Evolutionary conservation across 2,888 invertebrate species (phyloP).

Genomic region (Microctonus brassicae): DNA sequence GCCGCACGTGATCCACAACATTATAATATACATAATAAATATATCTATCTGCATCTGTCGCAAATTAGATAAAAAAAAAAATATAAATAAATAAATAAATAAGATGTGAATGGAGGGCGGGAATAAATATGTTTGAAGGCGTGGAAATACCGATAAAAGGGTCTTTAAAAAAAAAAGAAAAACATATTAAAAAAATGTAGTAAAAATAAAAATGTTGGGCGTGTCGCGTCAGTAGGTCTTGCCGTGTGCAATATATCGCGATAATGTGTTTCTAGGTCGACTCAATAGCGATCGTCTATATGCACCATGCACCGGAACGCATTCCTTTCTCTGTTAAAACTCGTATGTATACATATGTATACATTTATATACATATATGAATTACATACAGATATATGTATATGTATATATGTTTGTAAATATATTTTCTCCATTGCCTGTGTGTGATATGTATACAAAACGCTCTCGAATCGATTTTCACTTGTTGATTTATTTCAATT

Average conservation of each 20-base stretch:
- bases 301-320: slow-evolving; percentile 43
- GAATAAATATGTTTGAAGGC: not conserved
- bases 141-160: slow-evolving; percentile 25
- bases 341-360: not conserved
- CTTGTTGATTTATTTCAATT: not conserved
- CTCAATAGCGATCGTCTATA: slow-evolving; percentile 37
- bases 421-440: not conserved
- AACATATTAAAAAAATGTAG: not conserved
- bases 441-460: not conserved
- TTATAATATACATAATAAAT: not conserved
- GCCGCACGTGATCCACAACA: not conserved
- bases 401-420: not conserved
- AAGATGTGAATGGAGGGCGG: not conserved
- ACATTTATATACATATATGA: no score
- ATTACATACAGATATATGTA: no score
- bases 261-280: slow-evolving; percentile 61
- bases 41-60: not conserved
- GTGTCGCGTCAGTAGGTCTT: slow-evolving; percentile 58
- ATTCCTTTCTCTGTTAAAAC: slow-evolving; percentile 37
- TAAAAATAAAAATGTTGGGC: slow-evolving; percentile 44
- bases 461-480: not conserved
- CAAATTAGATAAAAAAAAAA: not conserved
- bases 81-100: no score
- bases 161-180: slow-evolving; percentile 1
- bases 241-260: slow-evolving; percentile 53